These are phyloP conservation scores for Eurytoma adleriae DNA, from an alignment of 2,888 invertebrate species.

Conservation along the genomic window DNA sequence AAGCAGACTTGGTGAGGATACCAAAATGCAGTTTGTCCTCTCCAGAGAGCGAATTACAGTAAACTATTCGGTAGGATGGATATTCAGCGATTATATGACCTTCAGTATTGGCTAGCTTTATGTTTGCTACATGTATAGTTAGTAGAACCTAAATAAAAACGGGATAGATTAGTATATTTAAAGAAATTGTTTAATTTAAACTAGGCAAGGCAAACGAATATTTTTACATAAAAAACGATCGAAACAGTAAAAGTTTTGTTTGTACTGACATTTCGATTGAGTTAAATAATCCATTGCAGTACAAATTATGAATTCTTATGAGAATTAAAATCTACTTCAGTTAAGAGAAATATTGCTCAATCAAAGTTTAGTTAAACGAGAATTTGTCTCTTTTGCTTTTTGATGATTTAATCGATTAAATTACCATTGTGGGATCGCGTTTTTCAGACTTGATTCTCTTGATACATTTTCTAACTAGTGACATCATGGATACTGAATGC, in stretches of 20 bases:
- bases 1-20: slow-evolving; percentile 83
- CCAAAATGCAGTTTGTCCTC: slow-evolving; percentile 95
- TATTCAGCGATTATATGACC: slow-evolving; percentile 91
- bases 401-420: not conserved
- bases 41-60: slow-evolving; percentile 93
- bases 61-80: slow-evolving; percentile 90
- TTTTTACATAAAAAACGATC: no score
- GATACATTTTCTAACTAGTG: slow-evolving; percentile 91
- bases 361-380: not conserved
- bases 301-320: no score
- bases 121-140: slow-evolving; percentile 88
- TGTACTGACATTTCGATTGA: no score
- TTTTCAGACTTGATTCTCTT: slow-evolving; percentile 92
- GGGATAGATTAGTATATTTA: not conserved
- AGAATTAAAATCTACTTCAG: no score
- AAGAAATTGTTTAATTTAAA: not conserved
- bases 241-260: no score
- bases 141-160: slow-evolving; percentile 77
- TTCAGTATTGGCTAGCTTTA: slow-evolving; percentile 87
- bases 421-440: slow-evolving; percentile 88
- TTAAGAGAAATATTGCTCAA: not conserved
- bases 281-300: no score
- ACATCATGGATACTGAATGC: slow-evolving; percentile 84
- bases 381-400: not conserved
- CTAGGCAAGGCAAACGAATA: not conserved